phyloP scores from a whole-genome alignment of 2,888 invertebrate genomes.

The Scelioninae gen. 1 region DNA sequence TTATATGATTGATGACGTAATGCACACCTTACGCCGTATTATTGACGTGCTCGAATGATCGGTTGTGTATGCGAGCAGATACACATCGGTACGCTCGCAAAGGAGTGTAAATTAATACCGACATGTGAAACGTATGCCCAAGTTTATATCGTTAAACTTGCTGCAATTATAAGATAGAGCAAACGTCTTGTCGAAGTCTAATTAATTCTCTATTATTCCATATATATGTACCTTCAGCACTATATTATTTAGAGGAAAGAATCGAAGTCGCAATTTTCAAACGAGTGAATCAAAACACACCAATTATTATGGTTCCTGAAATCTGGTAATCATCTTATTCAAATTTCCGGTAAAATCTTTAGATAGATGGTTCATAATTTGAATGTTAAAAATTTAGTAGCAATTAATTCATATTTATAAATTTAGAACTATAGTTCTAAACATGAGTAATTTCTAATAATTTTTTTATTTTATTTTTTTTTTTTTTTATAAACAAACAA shows the following conservation, averaged over 20 bases:
- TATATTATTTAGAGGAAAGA: conserved; percentile 21
- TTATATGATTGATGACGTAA: conserved; percentile 37
- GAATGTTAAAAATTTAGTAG: too few species aligned
- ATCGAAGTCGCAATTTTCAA: conserved; percentile 14
- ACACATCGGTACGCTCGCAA: conserved; percentile 27
- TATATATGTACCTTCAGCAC: conserved; percentile 9
- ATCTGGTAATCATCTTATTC: conserved; percentile 19
- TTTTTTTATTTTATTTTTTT: too few species aligned
- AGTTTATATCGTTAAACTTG: conserved; percentile 55
- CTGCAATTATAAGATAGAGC: conserved; percentile 52
- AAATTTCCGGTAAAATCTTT: conserved; percentile 1
- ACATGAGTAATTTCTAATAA: too few species aligned
- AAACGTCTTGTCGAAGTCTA: conserved; percentile 42
- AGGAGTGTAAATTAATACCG: conserved; percentile 59
- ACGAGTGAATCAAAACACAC: background rate
- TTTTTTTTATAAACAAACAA: too few species aligned
- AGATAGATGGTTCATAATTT: too few species aligned
- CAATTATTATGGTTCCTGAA: conserved; percentile 24
- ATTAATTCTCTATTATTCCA: conserved; percentile 47
- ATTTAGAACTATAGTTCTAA: too few species aligned
- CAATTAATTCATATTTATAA: too few species aligned
- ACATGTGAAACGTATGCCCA: conserved; percentile 49
- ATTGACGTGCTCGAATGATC: conserved; percentile 40
- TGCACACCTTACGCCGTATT: conserved; percentile 33
- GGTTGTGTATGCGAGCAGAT: conserved; percentile 20